Conservation (phyloP, 2,113 vertebrate genomes). For the Thunnus thynnus region DNA sequence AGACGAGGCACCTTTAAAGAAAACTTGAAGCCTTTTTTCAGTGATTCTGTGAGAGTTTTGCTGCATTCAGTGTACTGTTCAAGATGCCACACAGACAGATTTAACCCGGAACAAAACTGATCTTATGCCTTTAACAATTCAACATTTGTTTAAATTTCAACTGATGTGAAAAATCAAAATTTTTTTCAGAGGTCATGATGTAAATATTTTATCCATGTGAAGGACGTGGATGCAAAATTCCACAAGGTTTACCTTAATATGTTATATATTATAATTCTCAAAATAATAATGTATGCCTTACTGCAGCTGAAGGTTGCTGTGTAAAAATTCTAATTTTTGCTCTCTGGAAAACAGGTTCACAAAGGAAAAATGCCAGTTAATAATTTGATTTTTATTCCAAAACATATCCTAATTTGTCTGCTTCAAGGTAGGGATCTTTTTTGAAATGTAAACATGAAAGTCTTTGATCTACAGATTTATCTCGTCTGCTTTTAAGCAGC, state of each 20-base stretch:
- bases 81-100: slow-evolving; percentile 28
- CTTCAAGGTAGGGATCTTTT: slow-evolving; percentile 42
- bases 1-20: slow-evolving; percentile 47
- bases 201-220: slow-evolving; percentile 65
- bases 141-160: slow-evolving; percentile 43
- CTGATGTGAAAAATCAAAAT: slow-evolving; percentile 2
- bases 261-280: slow-evolving; percentile 33
- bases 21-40: slow-evolving; percentile 57
- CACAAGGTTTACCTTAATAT: slow-evolving; percentile 6
- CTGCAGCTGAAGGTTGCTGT: slow-evolving; percentile 40
- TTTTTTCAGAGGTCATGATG: slow-evolving; percentile 44
- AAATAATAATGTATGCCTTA: slow-evolving; percentile 59
- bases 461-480: slow-evolving; percentile 57
- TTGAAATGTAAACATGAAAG: slow-evolving; percentile 25
- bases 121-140: slow-evolving; percentile 18
- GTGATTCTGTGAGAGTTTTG: slow-evolving; percentile 34
- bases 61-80: slow-evolving; percentile 44
- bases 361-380: not conserved
- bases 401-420: slow-evolving; percentile 31
- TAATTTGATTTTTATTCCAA: slow-evolving; percentile 47
- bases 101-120: slow-evolving; percentile 24
- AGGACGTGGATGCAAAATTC: slow-evolving; percentile 4
- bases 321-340: slow-evolving; percentile 21
- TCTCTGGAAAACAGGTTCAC: not conserved
- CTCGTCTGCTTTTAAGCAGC: slow-evolving; percentile 32